Evolutionary conservation across 1,140 invertebrate species (phyloP), one percentile per base, ranked within the genome.

Genomic region (Bradynema listronoti): DNA sequence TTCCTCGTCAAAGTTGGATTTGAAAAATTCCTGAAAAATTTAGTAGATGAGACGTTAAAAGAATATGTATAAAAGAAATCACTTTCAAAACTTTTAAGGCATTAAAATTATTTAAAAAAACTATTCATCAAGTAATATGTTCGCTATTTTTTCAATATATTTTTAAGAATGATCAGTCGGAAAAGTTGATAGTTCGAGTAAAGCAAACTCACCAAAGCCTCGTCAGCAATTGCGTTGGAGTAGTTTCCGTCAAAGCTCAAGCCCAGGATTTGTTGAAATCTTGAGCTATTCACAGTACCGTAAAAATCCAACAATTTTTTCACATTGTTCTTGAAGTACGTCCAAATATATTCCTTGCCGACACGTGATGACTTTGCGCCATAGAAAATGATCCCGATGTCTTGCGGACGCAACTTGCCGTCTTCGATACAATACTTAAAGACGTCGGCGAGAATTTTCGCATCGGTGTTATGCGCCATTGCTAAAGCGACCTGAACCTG

Each of bases 301-400:
- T 65, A 75, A 30, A 61, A 65, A 7, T 66, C 34, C 16, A 72
- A 7, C 11, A 95, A 82, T 43, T 83, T 80, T 45, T 84, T 79
- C 84, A 86, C 87, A 71, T 91, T 88, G n/a, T 87, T 84, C 76
- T 91, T 88, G 70, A 93, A 87, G 80, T 90, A 95, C 46, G 88
- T 78, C 91, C 91, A 96, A 0, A 87, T 86, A 45, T 91, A 79
- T 49, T 90, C 84, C 33, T 90, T 84, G 0, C 90, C 90, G 56
- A 84, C 80, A 16, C 54, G 59, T 14, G 51, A 25, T 14, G 43
- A 33, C 5, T 46, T 25, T 56, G 86, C 83, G 0, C 72, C 70
- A 0, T 87, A 87, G 33, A 95, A 87, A 0, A 91, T 86, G 78
- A 88, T 89, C 0, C 90, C 85, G 0, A 88, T 86, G 76, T 95